A percentile compares a stretch with the other conserved stretches of the same genome.
These are phyloP conservation scores for Chaetodon trifascialis DNA, from an alignment of 2,113 vertebrate species.

Conservation along the genomic window DNA sequence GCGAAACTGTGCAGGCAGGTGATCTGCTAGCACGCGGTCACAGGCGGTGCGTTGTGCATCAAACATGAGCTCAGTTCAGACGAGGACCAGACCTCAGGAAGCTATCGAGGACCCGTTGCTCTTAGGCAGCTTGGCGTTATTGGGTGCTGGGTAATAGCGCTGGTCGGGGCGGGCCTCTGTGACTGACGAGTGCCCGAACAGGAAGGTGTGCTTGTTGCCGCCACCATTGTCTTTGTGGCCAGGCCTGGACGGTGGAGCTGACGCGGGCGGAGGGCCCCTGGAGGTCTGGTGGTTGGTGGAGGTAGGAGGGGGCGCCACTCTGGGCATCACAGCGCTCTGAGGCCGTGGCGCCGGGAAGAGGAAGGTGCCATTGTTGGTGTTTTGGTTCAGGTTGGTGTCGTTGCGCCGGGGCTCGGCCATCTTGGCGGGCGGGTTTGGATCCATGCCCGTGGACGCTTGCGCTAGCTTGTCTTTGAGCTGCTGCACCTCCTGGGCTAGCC, in stretches of 20 bases:
- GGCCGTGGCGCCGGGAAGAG: constrained; percentile 78
- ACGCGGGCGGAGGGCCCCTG: constrained; percentile 25
- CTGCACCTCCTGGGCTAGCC: constrained; percentile 82
- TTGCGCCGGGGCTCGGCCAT: constrained; percentile 48
- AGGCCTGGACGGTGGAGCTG: constrained; percentile 19
- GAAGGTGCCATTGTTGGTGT: constrained; percentile 85
- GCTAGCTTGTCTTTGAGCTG: constrained; percentile 80
- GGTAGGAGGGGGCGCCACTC: constrained; percentile 42
- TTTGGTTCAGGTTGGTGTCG: constrained; percentile 85
- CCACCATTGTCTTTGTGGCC: constrained; percentile 47
- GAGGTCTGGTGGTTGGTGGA: constrained; percentile 65
- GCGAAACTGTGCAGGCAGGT: background rate
- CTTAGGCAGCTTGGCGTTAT: constrained; percentile 76
- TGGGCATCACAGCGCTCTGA: constrained; percentile 17
- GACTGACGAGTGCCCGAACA: constrained; percentile 76
- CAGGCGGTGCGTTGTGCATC: background rate
- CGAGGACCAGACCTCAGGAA: constrained; percentile 56
- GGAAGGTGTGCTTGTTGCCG: constrained; percentile 83
- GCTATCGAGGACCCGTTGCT: constrained; percentile 64
- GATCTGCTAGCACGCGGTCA: background rate
- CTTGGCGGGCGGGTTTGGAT: constrained; percentile 27
- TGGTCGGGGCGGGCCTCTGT: constrained; percentile 66
- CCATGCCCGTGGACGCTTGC: constrained; percentile 34
- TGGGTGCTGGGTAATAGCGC: constrained; percentile 61
- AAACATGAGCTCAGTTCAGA: background rate